phyloP scores from a whole-genome alignment of 2,888 invertebrate genomes.

The Cephus runcator region DNA sequence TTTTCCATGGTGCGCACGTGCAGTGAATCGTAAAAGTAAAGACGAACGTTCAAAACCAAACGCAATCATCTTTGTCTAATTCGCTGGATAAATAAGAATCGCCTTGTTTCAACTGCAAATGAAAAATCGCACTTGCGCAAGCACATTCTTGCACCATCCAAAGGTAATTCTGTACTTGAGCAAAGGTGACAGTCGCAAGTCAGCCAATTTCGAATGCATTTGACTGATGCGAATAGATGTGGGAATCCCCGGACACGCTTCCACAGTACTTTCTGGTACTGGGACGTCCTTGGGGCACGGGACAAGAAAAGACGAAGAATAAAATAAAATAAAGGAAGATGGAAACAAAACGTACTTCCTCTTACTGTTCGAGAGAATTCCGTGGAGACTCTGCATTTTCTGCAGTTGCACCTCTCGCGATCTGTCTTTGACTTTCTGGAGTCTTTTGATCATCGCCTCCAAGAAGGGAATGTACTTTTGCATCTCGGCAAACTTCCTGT shows the following conservation, averaged over 20 bases:
- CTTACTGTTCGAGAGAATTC: slow-evolving; percentile 72
- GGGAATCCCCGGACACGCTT: not conserved
- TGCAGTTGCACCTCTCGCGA: slow-evolving; percentile 71
- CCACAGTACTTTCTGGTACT: not conserved
- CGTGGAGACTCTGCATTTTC: slow-evolving; percentile 74
- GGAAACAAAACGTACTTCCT: slow-evolving; percentile 68
- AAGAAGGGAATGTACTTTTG: slow-evolving; percentile 80
- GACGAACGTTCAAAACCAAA: too few species aligned
- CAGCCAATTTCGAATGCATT: not conserved
- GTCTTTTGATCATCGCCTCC: slow-evolving; percentile 74
- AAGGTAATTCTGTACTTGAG: too few species aligned
- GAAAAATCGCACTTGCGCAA: too few species aligned
- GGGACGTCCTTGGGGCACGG: too few species aligned
- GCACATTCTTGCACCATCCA: too few species aligned
- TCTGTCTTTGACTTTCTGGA: slow-evolving; percentile 69
- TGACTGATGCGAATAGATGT: not conserved
- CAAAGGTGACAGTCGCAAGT: not conserved
- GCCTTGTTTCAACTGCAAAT: too few species aligned
- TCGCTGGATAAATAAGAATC: not conserved
- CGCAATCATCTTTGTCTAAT: not conserved
- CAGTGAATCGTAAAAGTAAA: not conserved
- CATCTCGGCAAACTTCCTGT: slow-evolving; percentile 73
- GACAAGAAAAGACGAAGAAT: not conserved
- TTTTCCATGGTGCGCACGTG: not conserved
- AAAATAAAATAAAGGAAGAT: not conserved